Evolutionary conservation across 2,797 vertebrate genomes (phyloP), one percentile per base, ranked within the genome.

Genomic region (Sylvia borin): DNA sequence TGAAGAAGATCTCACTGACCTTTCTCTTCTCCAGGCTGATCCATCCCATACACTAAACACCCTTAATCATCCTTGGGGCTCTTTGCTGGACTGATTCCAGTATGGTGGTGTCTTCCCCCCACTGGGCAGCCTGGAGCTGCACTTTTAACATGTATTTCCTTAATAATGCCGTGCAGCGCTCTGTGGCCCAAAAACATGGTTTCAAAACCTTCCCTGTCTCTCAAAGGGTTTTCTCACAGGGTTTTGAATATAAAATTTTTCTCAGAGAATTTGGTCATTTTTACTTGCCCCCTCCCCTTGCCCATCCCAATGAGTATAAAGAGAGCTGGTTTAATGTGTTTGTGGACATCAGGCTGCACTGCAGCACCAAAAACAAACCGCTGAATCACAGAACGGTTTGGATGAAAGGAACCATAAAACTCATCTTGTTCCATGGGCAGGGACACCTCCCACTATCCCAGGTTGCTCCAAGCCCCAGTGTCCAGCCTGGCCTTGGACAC

Each of bases 131-230:
- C 40, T 11, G 26, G 5, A 65, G 21, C 26, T 40, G 34, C 12
- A 26, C 14, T 45, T 75, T 24, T 14, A 50, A 62, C 7, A 4
- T 5, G 2, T 0, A 2, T 10, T 79, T 90, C 26, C 55, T 42
- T 7, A 64, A 54, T 1, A 61, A 9, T 3, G 21, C 25, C 47
- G 13, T 26, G 40, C 12, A 51, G 48, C 10, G 48, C 26, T 40
- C 26, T 13, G 13, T 9, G 10, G 22, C n/a, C 22, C 34, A 62
- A 29, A 32, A 26, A 15, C 0, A 3, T 0, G 1, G 25, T 9
- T 72, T 60, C 66, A 64, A 48, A 75, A 16, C 21, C 3, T 26
- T 64, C 22, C 32, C 16, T n/a, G 32, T 3, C 3, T 5, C 15
- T 31, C 4, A 0, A 60, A 65, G 6, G 7, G 13, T n/a, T 45